These are phyloP conservation scores for Eilema caniola DNA, from an alignment of 2,888 invertebrate species.

Conservation along the genomic window DNA sequence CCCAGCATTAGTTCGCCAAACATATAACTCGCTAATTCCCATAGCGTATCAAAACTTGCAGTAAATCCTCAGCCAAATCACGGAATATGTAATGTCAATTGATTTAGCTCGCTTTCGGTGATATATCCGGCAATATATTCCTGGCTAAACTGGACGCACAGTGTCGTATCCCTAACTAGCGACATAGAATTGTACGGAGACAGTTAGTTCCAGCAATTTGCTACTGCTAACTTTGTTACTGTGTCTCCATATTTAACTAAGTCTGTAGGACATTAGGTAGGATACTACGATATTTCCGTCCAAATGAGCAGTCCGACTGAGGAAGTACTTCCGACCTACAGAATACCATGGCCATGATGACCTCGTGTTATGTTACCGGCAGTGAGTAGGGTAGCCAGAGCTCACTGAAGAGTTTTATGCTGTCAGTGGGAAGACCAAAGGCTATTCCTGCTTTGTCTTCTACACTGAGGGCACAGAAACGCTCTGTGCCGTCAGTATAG, in stretches of 20 bases:
- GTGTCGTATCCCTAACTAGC: neutral
- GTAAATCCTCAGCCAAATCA: neutral
- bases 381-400: too few relatives aligned
- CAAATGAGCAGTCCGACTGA: too few relatives aligned
- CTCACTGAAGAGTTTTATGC: too few relatives aligned
- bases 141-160: neutral
- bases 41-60: neutral
- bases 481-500: too few relatives aligned
- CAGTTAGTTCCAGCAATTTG: conserved; percentile 2
- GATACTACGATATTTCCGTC: too few relatives aligned
- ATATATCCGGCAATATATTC: conserved; percentile 2
- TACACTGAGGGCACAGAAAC: too few relatives aligned
- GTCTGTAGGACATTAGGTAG: neutral
- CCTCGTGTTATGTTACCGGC: too few relatives aligned
- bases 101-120: neutral
- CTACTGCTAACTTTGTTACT: neutral
- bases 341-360: too few relatives aligned
- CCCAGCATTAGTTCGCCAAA: neutral
- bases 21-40: neutral
- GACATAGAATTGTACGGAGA: conserved; percentile 1
- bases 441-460: too few relatives aligned
- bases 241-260: neutral
- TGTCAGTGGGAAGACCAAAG: too few relatives aligned
- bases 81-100: neutral
- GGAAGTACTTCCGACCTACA: too few relatives aligned